Evolutionary conservation across 2,113 vertebrate genomes (phyloP), one percentile per base, ranked within the genome.

Genomic region (Nyctereutes procyonoides): DNA sequence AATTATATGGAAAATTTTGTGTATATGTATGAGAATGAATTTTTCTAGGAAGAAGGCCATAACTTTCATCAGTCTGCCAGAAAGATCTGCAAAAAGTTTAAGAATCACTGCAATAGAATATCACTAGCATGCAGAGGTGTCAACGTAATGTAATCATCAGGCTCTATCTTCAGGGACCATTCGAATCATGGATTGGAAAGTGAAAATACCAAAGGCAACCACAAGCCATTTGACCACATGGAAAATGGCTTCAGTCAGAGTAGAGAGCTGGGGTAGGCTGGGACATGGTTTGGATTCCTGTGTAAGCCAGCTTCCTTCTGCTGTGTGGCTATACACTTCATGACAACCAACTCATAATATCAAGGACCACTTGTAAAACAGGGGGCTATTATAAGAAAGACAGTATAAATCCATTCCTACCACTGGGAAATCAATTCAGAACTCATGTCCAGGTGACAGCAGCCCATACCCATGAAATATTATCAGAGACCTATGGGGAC

Each of bases 11-110:
- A 96, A 96, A 95, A 48, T 74, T 71, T 43, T 82, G 38, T 95
- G 69, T 56, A 11, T 62, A 35, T 63, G 19, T 84, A 71, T 79
- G 17, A 76, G 69, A 43, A 79, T 89, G 74, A 90, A 65, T 92
- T 97, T 97, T 96, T 51, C 91, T 88, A 94, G 84, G 81, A 93
- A 93, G 43, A 73, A 8, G 63, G 80, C 74, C 55, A 83, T 87
- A 5, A 17, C 82, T 84, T 96, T 88, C 69, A 90, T 94, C 51
- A 9, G 35, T 35, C 53, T 77, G 81, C 58, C 80, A 80, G 56
- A 86, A 97, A 19, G 2, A 90, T 87, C 69, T 73, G 17, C 32
- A 74, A 83, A 89, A 87, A 24, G 8, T 77, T 87, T 79, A 87
- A 82, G 38, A 85, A 77, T 92, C 65, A 51, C 63, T 56, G 24